phyloP scores from a whole-genome alignment of 2,888 invertebrate genomes.

The Carabus problematicus region DNA sequence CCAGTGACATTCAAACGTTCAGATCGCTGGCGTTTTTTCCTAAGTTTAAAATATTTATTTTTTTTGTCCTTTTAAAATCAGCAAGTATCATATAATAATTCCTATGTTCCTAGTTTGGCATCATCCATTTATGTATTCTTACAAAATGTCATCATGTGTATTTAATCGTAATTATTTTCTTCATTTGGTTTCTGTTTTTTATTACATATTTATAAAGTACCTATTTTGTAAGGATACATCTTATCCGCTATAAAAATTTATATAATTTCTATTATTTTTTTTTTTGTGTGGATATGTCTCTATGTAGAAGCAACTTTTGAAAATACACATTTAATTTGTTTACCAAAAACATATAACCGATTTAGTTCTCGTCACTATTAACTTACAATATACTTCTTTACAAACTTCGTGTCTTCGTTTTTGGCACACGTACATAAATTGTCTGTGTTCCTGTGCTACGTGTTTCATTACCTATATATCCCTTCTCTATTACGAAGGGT shows the following conservation, averaged over 20 bases:
- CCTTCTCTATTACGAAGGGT: conserved; percentile 20
- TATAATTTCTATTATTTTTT: conserved; percentile 38
- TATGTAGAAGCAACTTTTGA: conserved; percentile 42
- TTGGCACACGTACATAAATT: conserved; percentile 38
- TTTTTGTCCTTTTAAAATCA: conserved; percentile 37
- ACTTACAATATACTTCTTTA: conserved; percentile 18
- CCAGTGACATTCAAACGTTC: conserved; percentile 44
- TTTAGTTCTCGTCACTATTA: neutral
- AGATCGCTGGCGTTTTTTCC: conserved; percentile 33
- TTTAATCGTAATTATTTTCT: conserved; percentile 27
- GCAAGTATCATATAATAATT: conserved; percentile 22
- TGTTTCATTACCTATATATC: neutral
- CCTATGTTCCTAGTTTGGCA: conserved; percentile 39
- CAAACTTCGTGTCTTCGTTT: conserved; percentile 25
- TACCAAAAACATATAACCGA: conserved; percentile 35
- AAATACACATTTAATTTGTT: conserved; percentile 38
- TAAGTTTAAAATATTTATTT: conserved; percentile 42
- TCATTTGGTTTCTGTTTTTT: neutral
- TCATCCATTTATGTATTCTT: conserved; percentile 38
- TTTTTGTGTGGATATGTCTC: conserved; percentile 40
- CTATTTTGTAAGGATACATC: conserved; percentile 40
- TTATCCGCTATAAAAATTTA: conserved; percentile 40
- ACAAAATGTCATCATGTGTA: conserved; percentile 38
- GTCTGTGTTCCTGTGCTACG: conserved; percentile 25
- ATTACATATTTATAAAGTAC: conserved; percentile 32